Conservation (phyloP, 2,113 vertebrate species). For the Dicaeum eximium region DNA sequence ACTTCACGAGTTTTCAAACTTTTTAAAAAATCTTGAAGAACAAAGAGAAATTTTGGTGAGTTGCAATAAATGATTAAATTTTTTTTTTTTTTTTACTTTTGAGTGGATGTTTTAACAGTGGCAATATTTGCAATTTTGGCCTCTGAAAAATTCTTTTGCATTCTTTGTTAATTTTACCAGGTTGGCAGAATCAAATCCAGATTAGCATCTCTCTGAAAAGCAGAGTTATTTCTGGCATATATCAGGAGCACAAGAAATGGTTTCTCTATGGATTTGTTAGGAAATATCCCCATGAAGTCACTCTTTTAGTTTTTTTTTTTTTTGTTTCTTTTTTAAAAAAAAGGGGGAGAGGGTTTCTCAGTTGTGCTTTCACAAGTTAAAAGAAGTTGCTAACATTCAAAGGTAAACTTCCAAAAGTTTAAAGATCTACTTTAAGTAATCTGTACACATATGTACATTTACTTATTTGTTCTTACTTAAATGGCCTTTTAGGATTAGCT, state of each 20-base stretch:
- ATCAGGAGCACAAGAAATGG: not conserved
- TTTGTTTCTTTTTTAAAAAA: not conserved
- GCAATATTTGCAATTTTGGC: not conserved
- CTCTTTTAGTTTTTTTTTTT: not conserved
- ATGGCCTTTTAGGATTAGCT: not conserved
- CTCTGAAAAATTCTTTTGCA: not conserved
- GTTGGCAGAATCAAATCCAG: not conserved
- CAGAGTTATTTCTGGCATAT: not conserved
- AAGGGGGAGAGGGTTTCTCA: not conserved
- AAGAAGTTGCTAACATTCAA: not conserved
- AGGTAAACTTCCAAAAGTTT: not conserved
- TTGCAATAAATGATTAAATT: not conserved
- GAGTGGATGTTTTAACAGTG: not conserved
- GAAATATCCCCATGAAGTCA: not conserved
- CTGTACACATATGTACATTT: not conserved
- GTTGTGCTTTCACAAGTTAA: not conserved
- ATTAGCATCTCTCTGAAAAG: not conserved
- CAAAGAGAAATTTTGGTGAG: constrained; percentile 98
- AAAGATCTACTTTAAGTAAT: not conserved
- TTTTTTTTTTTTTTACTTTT: not conserved
- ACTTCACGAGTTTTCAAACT: constrained; percentile 91
- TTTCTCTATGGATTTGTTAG: not conserved
- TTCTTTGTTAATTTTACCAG: not conserved
- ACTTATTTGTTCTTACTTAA: not conserved
- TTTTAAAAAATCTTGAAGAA: constrained; percentile 92